These are phyloP conservation scores for Anabacerthia variegaticeps DNA, from an alignment of 2,797 vertebrate species.

Conservation along the genomic window DNA sequence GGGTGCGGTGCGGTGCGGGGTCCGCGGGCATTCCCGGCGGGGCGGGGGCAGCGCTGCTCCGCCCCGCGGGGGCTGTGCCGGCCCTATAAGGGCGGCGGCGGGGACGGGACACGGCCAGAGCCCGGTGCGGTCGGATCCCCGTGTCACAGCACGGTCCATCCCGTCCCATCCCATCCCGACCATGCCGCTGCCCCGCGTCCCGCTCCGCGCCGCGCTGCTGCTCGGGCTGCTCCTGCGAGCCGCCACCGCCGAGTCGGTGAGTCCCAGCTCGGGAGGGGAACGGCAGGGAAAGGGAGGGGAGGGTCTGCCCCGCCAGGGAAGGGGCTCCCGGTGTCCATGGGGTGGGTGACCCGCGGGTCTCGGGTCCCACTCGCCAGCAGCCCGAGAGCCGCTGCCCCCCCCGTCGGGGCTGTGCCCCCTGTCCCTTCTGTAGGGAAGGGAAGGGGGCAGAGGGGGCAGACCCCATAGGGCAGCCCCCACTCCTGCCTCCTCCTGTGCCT, in stretches of 20 bases:
- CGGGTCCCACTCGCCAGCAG: accelerated
- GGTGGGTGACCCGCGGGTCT: neutral
- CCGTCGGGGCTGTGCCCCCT: accelerated
- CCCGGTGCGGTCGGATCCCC: accelerated
- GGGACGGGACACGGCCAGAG: accelerated
- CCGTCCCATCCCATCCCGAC: neutral
- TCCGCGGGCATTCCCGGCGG: neutral
- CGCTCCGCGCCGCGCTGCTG: neutral
- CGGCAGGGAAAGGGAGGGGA: neutral
- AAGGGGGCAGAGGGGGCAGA: accelerated
- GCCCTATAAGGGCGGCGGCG: neutral
- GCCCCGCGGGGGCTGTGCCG: neutral
- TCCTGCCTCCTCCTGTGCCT: neutral
- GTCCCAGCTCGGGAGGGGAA: neutral
- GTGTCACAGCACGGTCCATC: accelerated
- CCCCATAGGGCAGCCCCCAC: accelerated
- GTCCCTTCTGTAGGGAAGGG: neutral
- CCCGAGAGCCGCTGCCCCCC: accelerated
- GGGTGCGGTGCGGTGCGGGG: neutral
- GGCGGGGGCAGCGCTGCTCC: neutral
- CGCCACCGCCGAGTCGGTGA: slow-evolving; percentile 51
- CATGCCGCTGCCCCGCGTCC: neutral
- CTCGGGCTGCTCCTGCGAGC: slow-evolving; percentile 14
- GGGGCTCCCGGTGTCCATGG: neutral
- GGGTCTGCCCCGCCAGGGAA: neutral